These are phyloP conservation scores for Timandra comae DNA, from an alignment of 2,888 invertebrate genomes.

Conservation along the genomic window DNA sequence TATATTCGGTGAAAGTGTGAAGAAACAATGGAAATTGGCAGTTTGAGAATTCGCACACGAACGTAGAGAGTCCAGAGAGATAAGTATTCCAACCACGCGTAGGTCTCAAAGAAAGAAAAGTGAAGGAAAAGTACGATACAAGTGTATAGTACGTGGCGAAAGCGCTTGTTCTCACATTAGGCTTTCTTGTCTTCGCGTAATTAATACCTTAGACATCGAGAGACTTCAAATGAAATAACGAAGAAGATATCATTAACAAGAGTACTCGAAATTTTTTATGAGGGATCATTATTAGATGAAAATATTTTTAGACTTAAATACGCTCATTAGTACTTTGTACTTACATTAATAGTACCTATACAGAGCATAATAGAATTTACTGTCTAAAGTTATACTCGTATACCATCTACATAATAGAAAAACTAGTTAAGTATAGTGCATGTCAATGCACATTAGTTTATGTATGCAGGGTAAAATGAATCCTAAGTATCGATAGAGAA, in stretches of 20 bases:
- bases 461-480: conserved; percentile 21
- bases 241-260: conserved; percentile 1
- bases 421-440: conserved; percentile 15
- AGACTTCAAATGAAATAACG: background rate
- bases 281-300: no score
- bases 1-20: conserved; percentile 9
- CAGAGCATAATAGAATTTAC: no score
- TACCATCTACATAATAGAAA: no score
- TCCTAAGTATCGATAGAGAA: conserved; percentile 21
- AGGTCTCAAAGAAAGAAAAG: conserved; percentile 18
- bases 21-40: conserved; percentile 15
- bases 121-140: conserved; percentile 16
- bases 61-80: no score
- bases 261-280: no score
- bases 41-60: conserved; percentile 12
- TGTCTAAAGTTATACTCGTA: no score
- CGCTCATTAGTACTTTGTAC: no score
- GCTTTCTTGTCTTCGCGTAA: conserved; percentile 19
- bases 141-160: conserved; percentile 16
- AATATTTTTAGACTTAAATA: no score
- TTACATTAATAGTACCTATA: no score
- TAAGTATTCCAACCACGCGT: conserved; percentile 27
- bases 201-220: conserved; percentile 7
- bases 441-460: conserved; percentile 5
- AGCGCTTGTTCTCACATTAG: conserved; percentile 21